phyloP scores from a whole-genome alignment of 92 coral and sea anemone species.

The Virgularia gustaviana region DNA sequence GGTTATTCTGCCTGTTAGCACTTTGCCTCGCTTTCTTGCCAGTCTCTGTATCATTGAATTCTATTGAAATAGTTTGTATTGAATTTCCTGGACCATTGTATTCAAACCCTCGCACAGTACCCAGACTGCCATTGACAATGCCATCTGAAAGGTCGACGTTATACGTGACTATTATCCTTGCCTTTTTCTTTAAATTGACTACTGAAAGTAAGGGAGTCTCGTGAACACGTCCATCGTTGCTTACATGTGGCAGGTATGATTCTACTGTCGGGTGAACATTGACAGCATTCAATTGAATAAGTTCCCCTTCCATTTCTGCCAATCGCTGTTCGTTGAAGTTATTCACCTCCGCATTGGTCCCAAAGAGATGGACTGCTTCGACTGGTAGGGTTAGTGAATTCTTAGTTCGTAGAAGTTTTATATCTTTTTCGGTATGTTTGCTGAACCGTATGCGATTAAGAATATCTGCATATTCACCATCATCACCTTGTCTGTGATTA shows the following conservation, averaged over 20 bases:
- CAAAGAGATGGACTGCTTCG: slow-evolving; percentile 17
- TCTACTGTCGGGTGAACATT: slow-evolving; percentile 17
- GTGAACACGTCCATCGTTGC: slow-evolving; percentile 2
- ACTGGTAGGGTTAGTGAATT: slow-evolving; percentile 22
- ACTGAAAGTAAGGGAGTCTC: slow-evolving; percentile 17
- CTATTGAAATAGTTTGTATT: slow-evolving; percentile 18
- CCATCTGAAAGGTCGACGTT: slow-evolving; percentile 27
- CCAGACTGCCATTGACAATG: slow-evolving; percentile 18
- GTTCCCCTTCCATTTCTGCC: slow-evolving; percentile 9
- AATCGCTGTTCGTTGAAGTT: slow-evolving; percentile 5
- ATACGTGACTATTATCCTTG: slow-evolving; percentile 15
- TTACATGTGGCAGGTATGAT: slow-evolving; percentile 41
- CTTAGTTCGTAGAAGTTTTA: slow-evolving; percentile 19
- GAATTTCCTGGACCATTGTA: slow-evolving; percentile 13
- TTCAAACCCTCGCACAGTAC: slow-evolving; percentile 13
- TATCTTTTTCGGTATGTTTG: slow-evolving; percentile 20
- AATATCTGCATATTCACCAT: slow-evolving; percentile 29
- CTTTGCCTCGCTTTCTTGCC: not conserved
- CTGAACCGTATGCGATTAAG: slow-evolving; percentile 18
- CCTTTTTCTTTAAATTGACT: slow-evolving; percentile 4
- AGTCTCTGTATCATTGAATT: slow-evolving; percentile 10
- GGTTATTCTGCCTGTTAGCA: slow-evolving; percentile 1
- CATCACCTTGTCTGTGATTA: slow-evolving; percentile 34
- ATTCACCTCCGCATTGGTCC: slow-evolving; percentile 11
- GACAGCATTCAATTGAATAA: slow-evolving; percentile 5